Base-by-base conservation (phyloP, 2,888 invertebrate species). In the Rapana venosa region DNA sequence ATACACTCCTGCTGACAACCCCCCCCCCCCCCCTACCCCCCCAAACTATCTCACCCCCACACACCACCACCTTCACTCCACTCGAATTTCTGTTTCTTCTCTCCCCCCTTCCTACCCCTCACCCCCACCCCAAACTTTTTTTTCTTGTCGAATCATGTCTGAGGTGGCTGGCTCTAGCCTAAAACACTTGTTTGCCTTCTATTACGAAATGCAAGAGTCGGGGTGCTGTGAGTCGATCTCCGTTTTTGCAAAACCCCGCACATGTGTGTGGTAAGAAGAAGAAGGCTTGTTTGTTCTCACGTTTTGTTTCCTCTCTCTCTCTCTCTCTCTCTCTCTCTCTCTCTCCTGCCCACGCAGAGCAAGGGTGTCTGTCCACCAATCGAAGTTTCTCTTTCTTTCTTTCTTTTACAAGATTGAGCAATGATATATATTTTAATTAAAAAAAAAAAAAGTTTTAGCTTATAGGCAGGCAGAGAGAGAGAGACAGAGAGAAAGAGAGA, bases 171-270 rank as follows among this genome's bases (percentile, higher is more conserved):
- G 32, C 32, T 35, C 17, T 13, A 32, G 11, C 5, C 32, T 32
- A 79, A 79, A 79, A 79, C 74, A n/a, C 30, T 79, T 79, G 35
- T 79, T 79, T 79, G 77, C 77, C 84, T 56, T 47, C 58, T 84
- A 56, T 84, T 84, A 84, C 84, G 30, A 30, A 56, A 58, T 56
- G 26, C 85, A 22, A n/a, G 47, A 85, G 17, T 85, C 17, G 26
- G 56, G 15, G 20, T 20, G 11, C 36, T 26, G 15, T 85, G 56
- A 22, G 8, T 58, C 32, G 5, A 30, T 61, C 61, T 61, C 32
- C 47, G 13, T 4, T 15, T 32, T 32, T 79, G 61, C 61, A 13
- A 61, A 61, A 61, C 15, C 17, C 6, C 61, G 61, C 61, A 22
- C 61, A 22, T 74, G 30, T 74, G 74, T 74, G 74, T 74, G 56